Percentiles rank a stretch among this genome's conserved stretches.
These are phyloP conservation scores for Otis tarda DNA, from an alignment of 2,113 vertebrate species.

Conservation along the genomic window DNA sequence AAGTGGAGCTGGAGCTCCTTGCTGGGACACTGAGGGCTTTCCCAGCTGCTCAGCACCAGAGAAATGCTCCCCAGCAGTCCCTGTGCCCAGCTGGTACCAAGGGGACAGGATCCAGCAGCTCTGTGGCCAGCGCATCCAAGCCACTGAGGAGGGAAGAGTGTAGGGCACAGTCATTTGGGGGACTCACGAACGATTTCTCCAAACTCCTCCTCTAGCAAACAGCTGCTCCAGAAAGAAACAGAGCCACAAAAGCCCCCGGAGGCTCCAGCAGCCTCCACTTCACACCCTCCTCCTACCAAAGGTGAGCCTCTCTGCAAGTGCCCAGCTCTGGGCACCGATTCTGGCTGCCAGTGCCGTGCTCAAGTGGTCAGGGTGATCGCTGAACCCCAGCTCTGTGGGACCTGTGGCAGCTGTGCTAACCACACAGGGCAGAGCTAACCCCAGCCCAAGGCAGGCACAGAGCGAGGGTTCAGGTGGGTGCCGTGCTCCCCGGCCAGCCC, in stretches of 20 bases:
- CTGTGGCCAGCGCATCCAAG: fast-evolving
- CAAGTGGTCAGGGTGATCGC: fast-evolving
- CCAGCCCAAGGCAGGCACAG: fast-evolving
- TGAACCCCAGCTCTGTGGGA: not conserved
- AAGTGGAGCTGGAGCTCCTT: not conserved
- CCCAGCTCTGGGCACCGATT: not conserved
- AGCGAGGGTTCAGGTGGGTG: not conserved
- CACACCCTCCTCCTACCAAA: not conserved
- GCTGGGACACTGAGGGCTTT: not conserved
- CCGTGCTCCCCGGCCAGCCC: not conserved
- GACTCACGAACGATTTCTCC: not conserved
- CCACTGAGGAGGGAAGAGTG: not conserved
- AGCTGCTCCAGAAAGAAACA: not conserved
- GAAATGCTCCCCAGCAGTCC: not conserved
- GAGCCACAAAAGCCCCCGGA: not conserved
- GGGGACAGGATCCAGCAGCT: not conserved
- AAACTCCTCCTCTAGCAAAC: not conserved
- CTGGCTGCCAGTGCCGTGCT: not conserved
- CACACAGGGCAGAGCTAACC: not conserved
- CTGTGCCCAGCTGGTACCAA: not conserved
- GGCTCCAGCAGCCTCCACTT: not conserved
- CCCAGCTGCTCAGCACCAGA: not conserved
- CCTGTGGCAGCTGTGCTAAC: not conserved
- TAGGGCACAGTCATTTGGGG: not conserved
- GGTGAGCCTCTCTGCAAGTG: not conserved